These are phyloP conservation scores for Lithophane socia DNA, from an alignment of 2,888 invertebrate genomes.

Conservation along the genomic window DNA sequence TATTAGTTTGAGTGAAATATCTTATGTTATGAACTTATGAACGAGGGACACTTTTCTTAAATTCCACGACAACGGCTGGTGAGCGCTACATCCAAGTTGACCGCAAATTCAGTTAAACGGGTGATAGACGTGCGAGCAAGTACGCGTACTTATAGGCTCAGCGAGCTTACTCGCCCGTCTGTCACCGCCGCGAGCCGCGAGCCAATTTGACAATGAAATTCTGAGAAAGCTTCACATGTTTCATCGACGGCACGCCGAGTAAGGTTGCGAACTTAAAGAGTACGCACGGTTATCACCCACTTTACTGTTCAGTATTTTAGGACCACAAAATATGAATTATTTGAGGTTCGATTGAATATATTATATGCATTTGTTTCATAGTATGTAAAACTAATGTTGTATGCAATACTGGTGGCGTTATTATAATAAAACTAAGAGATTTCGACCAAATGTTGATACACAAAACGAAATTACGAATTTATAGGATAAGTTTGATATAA, in stretches of 20 bases:
- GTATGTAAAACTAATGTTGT: neutral
- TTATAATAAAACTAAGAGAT: neutral
- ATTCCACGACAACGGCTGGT: too few relatives aligned
- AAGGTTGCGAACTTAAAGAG: too few relatives aligned
- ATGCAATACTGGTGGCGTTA: neutral
- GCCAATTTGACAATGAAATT: too few relatives aligned
- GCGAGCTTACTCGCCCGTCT: too few relatives aligned
- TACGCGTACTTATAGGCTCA: too few relatives aligned
- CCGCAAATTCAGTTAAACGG: neutral
- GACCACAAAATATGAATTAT: neutral
- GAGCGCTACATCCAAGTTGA: too few relatives aligned
- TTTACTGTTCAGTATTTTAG: neutral
- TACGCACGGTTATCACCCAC: too few relatives aligned
- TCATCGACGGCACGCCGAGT: too few relatives aligned
- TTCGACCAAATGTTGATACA: neutral
- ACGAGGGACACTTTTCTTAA: neutral
- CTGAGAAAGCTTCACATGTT: too few relatives aligned
- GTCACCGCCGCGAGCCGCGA: too few relatives aligned
- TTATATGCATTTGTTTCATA: neutral
- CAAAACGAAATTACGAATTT: conserved; percentile 33
- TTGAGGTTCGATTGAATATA: too few relatives aligned
- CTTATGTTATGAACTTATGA: neutral
- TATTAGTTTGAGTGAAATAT: neutral
- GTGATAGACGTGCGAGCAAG: too few relatives aligned
- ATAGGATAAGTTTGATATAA: conserved; percentile 15